phyloP scores from a whole-genome alignment of 2,888 invertebrate genomes.

The Aethes cnicana region DNA sequence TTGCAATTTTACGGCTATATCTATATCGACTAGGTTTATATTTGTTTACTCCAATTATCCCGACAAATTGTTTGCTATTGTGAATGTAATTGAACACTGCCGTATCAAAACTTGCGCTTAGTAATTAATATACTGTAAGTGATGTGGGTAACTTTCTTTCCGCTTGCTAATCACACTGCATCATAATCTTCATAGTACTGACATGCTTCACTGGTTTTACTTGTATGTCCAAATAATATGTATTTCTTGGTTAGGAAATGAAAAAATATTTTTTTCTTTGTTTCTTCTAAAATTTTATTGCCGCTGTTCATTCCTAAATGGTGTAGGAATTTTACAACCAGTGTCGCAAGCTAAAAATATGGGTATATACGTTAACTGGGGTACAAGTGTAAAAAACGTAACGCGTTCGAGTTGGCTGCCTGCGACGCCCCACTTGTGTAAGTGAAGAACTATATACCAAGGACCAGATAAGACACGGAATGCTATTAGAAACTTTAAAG shows the following conservation, averaged over 20 bases:
- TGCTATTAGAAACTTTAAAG: constrained; percentile 22
- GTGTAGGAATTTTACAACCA: constrained; percentile 40
- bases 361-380: constrained; percentile 37
- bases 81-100: not conserved
- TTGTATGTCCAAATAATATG: constrained; percentile 18
- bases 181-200: constrained; percentile 32
- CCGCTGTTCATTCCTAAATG: constrained; percentile 18
- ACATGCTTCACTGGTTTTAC: constrained; percentile 18
- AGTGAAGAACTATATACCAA: constrained; percentile 45
- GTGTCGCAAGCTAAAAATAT: constrained; percentile 49
- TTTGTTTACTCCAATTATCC: no score
- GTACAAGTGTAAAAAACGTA: constrained; percentile 53
- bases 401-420: constrained; percentile 56
- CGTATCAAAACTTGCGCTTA: not conserved
- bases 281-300: no score
- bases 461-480: constrained; percentile 34
- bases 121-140: constrained; percentile 16
- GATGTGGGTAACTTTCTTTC: constrained; percentile 29
- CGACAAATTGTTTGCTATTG: no score
- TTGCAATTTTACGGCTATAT: no score
- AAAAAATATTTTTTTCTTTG: no score
- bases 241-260: no score
- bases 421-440: constrained; percentile 56
- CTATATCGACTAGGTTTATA: no score
- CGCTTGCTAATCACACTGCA: constrained; percentile 26